A percentile compares a stretch with the other conserved stretches of the same genome.
These are phyloP conservation scores for Pollenia griseotomentosa DNA, from an alignment of 2,888 invertebrate genomes.

Conservation along the genomic window DNA sequence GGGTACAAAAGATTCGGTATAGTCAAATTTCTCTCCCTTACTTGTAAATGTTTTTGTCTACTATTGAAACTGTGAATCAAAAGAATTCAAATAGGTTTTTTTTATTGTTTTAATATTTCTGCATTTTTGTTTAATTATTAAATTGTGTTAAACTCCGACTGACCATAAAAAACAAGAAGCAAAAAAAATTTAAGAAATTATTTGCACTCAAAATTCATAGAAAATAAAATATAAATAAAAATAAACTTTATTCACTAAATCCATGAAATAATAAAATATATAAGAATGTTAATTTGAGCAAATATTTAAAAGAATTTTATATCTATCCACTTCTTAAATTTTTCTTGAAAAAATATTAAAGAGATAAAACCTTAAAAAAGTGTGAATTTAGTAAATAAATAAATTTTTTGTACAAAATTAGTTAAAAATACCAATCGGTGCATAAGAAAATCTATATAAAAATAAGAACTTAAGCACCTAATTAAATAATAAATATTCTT, in stretches of 20 bases:
- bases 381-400: constrained; percentile 28
- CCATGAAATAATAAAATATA: not conserved
- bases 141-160: not conserved
- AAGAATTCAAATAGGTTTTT: constrained; percentile 15
- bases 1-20: no score
- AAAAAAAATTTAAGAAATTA: constrained; percentile 1
- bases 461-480: not conserved
- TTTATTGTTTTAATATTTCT: constrained; percentile 8
- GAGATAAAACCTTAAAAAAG: not conserved
- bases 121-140: not conserved
- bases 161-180: constrained; percentile 2
- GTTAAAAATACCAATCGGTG: not conserved
- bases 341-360: not conserved
- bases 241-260: not conserved
- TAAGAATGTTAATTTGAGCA: not conserved
- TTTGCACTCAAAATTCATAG: not conserved
- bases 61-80: not conserved
- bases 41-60: not conserved
- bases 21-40: no score
- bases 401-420: constrained; percentile 14
- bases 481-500: no score
- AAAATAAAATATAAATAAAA: not conserved
- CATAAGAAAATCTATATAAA: constrained; percentile 1
- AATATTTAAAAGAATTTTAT: not conserved
- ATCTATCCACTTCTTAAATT: not conserved